phyloP scores from a whole-genome alignment of 2,113 vertebrate genomes.

The Phaethornis superciliosus region DNA sequence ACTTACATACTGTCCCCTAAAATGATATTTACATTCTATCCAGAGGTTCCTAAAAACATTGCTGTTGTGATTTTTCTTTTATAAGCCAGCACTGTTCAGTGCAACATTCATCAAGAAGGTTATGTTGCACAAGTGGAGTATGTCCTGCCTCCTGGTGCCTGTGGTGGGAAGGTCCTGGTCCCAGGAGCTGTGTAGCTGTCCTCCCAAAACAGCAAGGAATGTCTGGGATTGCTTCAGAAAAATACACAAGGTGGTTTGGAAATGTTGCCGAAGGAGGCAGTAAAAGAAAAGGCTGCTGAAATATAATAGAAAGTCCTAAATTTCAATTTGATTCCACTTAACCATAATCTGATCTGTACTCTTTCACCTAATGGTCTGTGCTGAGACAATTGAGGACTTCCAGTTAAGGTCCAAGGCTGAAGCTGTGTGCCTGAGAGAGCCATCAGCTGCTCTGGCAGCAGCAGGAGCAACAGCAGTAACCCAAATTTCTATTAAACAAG shows the following conservation, averaged over 20 bases:
- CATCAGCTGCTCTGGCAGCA: neutral
- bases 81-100: neutral
- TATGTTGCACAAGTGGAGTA: neutral
- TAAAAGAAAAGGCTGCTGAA: neutral
- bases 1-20: neutral
- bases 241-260: neutral
- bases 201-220: neutral
- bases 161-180: neutral
- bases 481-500: neutral
- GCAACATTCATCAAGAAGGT: neutral
- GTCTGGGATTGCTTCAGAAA: neutral
- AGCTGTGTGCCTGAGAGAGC: neutral
- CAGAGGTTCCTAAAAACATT: neutral
- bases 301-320: neutral
- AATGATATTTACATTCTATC: conserved; percentile 27
- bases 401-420: neutral
- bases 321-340: too few relatives aligned
- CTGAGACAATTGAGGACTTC: neutral
- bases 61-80: neutral
- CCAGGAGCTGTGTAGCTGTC: neutral
- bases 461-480: neutral
- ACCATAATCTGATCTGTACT: neutral
- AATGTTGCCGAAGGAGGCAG: neutral
- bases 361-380: neutral
- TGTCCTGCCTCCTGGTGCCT: neutral